phyloP scores from a whole-genome alignment of 35 echinoderm and acorn worm genomes.

The Eucidaris tribuloides region DNA sequence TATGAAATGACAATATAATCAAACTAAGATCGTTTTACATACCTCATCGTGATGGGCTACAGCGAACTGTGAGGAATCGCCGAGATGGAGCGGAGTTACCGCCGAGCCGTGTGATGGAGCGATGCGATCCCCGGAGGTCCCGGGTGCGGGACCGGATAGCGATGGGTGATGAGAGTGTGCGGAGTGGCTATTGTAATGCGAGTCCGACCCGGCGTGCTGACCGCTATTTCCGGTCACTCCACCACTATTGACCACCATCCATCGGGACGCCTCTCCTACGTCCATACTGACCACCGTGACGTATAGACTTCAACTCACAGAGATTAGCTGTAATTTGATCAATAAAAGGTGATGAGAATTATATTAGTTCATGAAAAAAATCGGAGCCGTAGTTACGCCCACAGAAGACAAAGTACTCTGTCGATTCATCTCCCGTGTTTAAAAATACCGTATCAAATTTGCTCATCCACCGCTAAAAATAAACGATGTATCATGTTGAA shows the following conservation, averaged over 20 bases:
- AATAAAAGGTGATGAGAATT: no score
- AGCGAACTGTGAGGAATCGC: background rate
- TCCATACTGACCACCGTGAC: background rate
- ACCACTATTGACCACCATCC: conserved; percentile 29
- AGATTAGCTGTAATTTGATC: no score
- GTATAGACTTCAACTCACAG: no score
- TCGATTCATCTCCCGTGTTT: no score
- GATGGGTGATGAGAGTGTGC: conserved; percentile 11
- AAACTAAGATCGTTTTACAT: no score
- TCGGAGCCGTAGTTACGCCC: no score
- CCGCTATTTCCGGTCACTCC: background rate
- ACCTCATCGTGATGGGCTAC: conserved; percentile 16
- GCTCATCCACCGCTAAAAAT: no score
- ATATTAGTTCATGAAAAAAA: no score
- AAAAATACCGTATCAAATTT: no score
- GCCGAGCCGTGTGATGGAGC: background rate
- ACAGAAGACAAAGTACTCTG: no score
- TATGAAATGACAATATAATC: no score
- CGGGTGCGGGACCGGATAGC: conserved; percentile 5
- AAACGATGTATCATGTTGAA: conserved; percentile 9
- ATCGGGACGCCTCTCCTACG: conserved; percentile 7
- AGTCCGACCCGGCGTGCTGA: background rate
- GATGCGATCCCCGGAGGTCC: conserved; percentile 11
- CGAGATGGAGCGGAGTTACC: conserved; percentile 4
- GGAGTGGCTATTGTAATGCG: background rate